Conservation (phyloP, 2,797 vertebrate species). For the Chiloscyllium punctatum region DNA sequence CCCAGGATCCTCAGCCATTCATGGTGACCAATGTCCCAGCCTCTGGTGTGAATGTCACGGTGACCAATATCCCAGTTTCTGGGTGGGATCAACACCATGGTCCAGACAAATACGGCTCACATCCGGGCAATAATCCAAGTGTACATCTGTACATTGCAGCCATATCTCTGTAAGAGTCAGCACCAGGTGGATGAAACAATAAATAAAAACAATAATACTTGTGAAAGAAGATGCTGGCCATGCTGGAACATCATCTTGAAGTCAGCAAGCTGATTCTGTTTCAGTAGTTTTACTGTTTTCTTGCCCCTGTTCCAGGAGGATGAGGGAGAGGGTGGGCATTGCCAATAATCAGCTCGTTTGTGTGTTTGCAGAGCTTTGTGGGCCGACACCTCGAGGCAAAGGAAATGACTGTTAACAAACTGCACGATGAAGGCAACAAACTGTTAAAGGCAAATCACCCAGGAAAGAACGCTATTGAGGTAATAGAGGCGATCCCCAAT, state of each 20-base stretch:
- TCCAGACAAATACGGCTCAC: neutral
- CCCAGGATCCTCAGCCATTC: no score
- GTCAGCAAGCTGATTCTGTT: no score
- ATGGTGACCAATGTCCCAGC: no score
- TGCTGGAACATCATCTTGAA: no score
- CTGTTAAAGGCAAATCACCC: constrained; percentile 72
- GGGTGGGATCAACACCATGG: no score
- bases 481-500: constrained; percentile 43
- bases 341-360: neutral
- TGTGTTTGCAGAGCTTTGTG: constrained; percentile 74
- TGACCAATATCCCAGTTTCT: neutral
- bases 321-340: neutral
- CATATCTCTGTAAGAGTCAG: neutral
- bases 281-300: no score
- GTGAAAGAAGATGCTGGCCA: no score
- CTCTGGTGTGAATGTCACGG: neutral
- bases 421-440: constrained; percentile 80
- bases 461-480: constrained; percentile 80
- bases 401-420: constrained; percentile 76
- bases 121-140: neutral
- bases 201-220: no score
- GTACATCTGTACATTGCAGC: no score
- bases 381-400: constrained; percentile 86
- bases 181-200: no score
- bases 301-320: neutral